phyloP scores from a whole-genome alignment of 2,888 invertebrate genomes.

The Zelleria hepariella region DNA sequence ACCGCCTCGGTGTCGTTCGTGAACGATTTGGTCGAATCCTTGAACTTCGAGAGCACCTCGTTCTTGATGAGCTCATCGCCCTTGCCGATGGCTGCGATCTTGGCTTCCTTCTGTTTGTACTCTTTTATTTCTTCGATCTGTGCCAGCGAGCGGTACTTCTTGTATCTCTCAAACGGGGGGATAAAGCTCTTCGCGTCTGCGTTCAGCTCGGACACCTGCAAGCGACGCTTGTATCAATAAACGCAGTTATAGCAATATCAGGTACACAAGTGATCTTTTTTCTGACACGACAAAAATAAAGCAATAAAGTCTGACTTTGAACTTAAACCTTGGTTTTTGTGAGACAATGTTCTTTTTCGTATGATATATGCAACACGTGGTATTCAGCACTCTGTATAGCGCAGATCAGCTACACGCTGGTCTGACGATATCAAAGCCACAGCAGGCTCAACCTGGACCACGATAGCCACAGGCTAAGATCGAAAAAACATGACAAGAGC shows the following conservation, averaged over 20 bases:
- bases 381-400: too few species aligned
- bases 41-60: constrained; percentile 39
- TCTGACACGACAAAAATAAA: too few species aligned
- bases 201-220: constrained; percentile 41
- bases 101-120: constrained; percentile 45
- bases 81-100: constrained; percentile 38
- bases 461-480: too few species aligned
- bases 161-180: constrained; percentile 54
- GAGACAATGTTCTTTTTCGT: too few species aligned
- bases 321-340: too few species aligned
- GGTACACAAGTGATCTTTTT: too few species aligned
- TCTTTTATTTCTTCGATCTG: constrained; percentile 47
- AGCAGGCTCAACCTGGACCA: too few species aligned
- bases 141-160: constrained; percentile 38
- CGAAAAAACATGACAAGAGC: too few species aligned
- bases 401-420: too few species aligned
- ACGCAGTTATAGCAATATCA: neutral
- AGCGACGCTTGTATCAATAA: constrained; percentile 4
- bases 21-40: constrained; percentile 26
- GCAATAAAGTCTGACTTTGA: too few species aligned
- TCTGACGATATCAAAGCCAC: too few species aligned
- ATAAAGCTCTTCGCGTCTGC: constrained; percentile 45
- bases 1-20: neutral
- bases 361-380: too few species aligned
- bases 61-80: constrained; percentile 41